Evolutionary conservation across 2,888 invertebrate genomes (phyloP), one percentile per base, ranked within the genome.

Genomic region (Eucera pruinosa): DNA sequence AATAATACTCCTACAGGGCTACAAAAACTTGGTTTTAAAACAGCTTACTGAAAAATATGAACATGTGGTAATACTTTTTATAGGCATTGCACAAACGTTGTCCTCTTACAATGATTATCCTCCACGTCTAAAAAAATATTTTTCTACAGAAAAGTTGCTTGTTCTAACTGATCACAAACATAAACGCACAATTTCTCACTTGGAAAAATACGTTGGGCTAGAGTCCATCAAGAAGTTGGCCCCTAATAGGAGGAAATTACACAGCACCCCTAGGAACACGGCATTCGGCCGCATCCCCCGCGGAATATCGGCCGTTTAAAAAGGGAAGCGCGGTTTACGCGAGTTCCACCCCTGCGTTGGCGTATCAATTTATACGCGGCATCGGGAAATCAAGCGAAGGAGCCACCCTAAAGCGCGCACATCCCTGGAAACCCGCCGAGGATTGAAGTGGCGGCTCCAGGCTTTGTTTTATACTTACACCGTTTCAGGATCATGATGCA

Each of bases 401-500:
- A 83, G 82, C 81, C 81, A 84, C 80, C 86, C 73, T 66, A 69
- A 57, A 68, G 55, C 47, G 76, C 50, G 61, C 77, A 45, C 48
- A 62, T 64, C 60, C 71, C 82, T 79, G 81, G 72, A 83, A 88
- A 88, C 80, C 78, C 67, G 70, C 43, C 58, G 69, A 78, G 68
- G 66, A 62, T 58, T 27, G 43, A 39, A 58, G 45, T 60, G 68
- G 45, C 47, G 55, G 71, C 58, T 65, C 30, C 61, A 27, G 78
- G 87, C 87, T 89, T 89, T 89, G 88, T 89, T 90, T 90, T 89
- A 88, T 90, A 87, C 89, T 89, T 90, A 87, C 87, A 89, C 84
- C 85, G 82, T 86, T 87, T 87, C 76, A 71, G 80, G 81, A 80
- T 82, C 82, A 84, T 89, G 89, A 90, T 89, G 87, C 90, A 89